Evolutionary conservation across 2,888 invertebrate genomes (phyloP).

Genomic region (Aphodius sticticus): DNA sequence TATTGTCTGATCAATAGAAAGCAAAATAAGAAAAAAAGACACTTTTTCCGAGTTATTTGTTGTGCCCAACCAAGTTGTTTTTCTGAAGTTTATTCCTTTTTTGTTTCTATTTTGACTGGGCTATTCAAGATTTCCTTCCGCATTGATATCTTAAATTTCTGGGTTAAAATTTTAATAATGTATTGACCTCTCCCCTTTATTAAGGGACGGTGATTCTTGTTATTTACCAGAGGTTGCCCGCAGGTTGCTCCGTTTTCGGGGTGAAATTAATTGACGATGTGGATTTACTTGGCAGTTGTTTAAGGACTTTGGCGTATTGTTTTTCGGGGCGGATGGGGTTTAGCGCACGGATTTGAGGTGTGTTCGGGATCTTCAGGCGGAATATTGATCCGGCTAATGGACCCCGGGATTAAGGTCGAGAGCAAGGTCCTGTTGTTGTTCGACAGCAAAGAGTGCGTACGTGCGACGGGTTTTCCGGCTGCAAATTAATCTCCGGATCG

Average conservation of each 20-base stretch:
- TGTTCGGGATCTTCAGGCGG: background rate
- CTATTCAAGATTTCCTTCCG: too few relatives aligned
- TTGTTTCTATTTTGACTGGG: too few relatives aligned
- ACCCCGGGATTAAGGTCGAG: background rate
- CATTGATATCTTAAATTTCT: too few relatives aligned
- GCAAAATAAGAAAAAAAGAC: too few relatives aligned
- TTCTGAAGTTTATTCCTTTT: too few relatives aligned
- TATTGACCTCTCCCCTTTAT: background rate
- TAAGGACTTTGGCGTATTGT: constrained; percentile 4
- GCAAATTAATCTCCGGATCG: background rate
- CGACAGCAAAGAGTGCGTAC: constrained; percentile 4
- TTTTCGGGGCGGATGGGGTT: background rate
- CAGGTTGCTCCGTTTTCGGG: background rate
- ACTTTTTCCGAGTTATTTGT: too few relatives aligned
- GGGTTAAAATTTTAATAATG: background rate
- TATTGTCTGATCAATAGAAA: too few relatives aligned
- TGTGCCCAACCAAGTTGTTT: too few relatives aligned
- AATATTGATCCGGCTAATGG: background rate
- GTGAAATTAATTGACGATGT: background rate
- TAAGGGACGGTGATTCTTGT: background rate
- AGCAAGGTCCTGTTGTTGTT: background rate
- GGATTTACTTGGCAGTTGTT: constrained; percentile 4
- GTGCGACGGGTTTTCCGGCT: background rate
- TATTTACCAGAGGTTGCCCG: background rate
- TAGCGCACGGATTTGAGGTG: background rate